These are phyloP conservation scores for Dolichoris vasculosae DNA, from an alignment of 1,140 invertebrate genomes.

Conservation along the genomic window DNA sequence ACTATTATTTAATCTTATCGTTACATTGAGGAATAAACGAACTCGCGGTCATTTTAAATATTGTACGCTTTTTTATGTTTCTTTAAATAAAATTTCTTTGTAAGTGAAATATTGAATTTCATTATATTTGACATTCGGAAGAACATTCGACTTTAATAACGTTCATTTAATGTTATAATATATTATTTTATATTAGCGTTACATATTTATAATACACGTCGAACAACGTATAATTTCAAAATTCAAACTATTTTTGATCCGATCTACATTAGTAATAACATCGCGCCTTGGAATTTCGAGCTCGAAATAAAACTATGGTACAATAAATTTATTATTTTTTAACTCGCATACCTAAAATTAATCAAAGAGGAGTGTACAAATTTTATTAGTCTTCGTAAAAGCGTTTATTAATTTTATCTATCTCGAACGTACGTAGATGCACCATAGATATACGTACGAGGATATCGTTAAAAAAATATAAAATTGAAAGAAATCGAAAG, in stretches of 20 bases:
- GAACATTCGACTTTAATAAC: not conserved
- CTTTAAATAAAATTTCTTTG: conserved; percentile 7
- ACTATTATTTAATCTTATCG: conserved; percentile 1
- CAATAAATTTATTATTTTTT: not conserved
- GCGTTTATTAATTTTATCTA: not conserved
- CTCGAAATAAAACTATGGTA: not conserved
- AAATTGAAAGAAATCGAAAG: no score
- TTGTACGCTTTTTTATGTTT: not conserved
- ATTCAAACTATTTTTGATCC: not conserved
- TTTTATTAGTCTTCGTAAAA: not conserved
- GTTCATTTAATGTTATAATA: not conserved
- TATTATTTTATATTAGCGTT: conserved; percentile 12
- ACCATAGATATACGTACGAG: not conserved
- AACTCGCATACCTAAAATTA: not conserved
- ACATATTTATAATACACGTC: not conserved
- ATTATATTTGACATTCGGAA: not conserved
- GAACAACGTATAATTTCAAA: not conserved
- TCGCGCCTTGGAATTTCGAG: not conserved
- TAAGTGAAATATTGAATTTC: conserved; percentile 9
- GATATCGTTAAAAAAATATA: no score
- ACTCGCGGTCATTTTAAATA: conserved; percentile 4
- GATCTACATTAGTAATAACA: not conserved
- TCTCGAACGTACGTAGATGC: not conserved
- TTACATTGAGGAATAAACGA: not conserved
- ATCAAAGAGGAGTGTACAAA: not conserved